Evolutionary conservation across 2,113 vertebrate species (phyloP).

Genomic region (Planiliza haematocheilus): DNA sequence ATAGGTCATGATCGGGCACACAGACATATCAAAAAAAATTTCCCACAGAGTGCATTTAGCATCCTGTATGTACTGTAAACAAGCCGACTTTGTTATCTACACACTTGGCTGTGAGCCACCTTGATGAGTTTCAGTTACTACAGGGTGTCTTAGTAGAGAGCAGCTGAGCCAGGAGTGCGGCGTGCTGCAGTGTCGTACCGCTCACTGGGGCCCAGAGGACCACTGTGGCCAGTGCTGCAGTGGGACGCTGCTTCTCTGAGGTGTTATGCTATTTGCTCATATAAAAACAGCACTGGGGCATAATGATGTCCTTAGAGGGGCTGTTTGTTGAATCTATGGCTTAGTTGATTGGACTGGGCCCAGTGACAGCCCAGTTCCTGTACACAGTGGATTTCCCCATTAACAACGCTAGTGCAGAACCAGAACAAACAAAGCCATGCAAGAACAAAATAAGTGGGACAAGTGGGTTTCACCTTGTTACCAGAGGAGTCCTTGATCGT

Average conservation of each 20-base stretch:
- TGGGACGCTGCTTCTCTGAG: constrained; percentile 70
- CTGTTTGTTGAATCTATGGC: constrained; percentile 70
- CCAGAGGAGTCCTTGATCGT: constrained; percentile 35
- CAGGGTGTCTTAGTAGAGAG: constrained; percentile 50
- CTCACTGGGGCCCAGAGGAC: constrained; percentile 53
- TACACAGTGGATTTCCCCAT: constrained; percentile 78
- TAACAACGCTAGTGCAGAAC: constrained; percentile 70
- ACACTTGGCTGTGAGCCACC: constrained; percentile 31
- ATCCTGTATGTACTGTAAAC: constrained; percentile 35
- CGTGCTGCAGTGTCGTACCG: constrained; percentile 11
- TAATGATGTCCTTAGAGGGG: constrained; percentile 80
- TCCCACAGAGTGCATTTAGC: constrained; percentile 20
- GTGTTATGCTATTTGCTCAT: constrained; percentile 66
- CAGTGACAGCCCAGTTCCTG: constrained; percentile 66
- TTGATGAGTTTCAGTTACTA: constrained; percentile 28
- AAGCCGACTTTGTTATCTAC: constrained; percentile 20
- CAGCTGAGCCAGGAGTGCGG: constrained; percentile 40
- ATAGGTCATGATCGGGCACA: constrained; percentile 16
- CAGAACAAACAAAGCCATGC: constrained; percentile 74
- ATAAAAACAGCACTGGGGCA: constrained; percentile 72
- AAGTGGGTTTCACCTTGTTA: constrained; percentile 18
- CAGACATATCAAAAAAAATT: constrained; percentile 9
- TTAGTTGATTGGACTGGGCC: constrained; percentile 76
- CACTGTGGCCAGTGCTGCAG: constrained; percentile 65
- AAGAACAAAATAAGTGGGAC: constrained; percentile 57